Base-by-base conservation (phyloP, 2,797 vertebrate species). In the Clarias laeviceps region DNA sequence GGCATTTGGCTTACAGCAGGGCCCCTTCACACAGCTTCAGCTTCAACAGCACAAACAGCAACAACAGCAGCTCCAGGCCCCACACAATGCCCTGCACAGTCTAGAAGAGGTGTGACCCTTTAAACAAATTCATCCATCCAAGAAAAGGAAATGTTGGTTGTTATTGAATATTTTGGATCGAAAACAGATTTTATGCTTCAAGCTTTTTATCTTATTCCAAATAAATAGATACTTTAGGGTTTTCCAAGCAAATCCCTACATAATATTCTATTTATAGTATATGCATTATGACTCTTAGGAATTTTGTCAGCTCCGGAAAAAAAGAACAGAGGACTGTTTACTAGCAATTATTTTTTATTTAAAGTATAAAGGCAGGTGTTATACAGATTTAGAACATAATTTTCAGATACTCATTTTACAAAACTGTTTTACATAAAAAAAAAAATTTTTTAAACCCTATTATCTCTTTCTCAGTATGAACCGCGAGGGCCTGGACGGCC, bases 401-500 rank as follows among this genome's bases (percentile, higher is more conserved):
- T 50, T n/a, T 6, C 14, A 37, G 18, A 4, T 69, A 32, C 11
- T 27, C 15, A 50, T n/a, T 73, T 7, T 15, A 50, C 22, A 45
- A n/a, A 73, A 73, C 24, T 50, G 66, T 34, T 32, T 68, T 18
- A 29, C 1, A 32, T 32, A 32, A 66, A 66, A 40, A 40, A 40
- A 40, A 40, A 5, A 54, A n/a, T n/a, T n/a, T n/a, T n/a, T n/a
- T n/a, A n/a, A 54, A 54, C 14, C 56, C 68, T 29, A 12, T 9
- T 37, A 15, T 62, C 4, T 22, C 4, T 66, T 68, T 66, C 18
- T 12, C 91, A 99, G 98, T 99, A 98, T 97, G 98, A 99, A 96
- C 98, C 98, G 89, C 95, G 98, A 94, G 98, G 98, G 93, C 98
- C 98, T 22, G 98, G 98, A 86, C 96, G 98, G 98, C 98, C 98